Conservation (phyloP, 2,113 vertebrate genomes). For the Phalacrocorax aristotelis region DNA sequence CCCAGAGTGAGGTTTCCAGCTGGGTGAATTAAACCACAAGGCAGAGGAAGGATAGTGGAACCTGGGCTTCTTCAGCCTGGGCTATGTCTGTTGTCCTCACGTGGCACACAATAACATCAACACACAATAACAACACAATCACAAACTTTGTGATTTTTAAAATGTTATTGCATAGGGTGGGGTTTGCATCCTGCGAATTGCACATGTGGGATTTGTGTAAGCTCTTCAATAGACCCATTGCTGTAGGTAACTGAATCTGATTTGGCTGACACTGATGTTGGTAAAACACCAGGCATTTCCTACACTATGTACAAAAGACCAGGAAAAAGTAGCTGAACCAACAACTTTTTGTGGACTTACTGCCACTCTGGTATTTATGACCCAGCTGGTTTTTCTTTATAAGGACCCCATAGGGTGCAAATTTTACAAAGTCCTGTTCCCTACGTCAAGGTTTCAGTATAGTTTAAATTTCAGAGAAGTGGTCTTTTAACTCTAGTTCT, state of each 20-base stretch:
- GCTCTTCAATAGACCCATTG: not conserved
- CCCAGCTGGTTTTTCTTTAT: not conserved
- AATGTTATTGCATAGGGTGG: not conserved
- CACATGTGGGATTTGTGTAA: not conserved
- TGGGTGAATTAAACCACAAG: not conserved
- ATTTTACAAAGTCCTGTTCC: not conserved
- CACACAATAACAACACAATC: too few species aligned
- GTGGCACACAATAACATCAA: too few species aligned
- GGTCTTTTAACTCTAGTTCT: not conserved
- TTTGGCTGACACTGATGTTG: not conserved
- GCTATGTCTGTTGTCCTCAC: not conserved
- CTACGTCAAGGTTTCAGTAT: not conserved
- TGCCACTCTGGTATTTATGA: not conserved
- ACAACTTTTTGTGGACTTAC: not conserved
- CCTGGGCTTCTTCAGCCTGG: not conserved
- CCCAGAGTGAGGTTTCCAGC: not conserved
- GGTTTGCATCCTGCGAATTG: not conserved
- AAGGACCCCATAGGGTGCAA: not conserved
- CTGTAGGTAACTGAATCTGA: not conserved
- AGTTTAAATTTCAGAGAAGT: not conserved
- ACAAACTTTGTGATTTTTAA: not conserved
- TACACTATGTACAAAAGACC: not conserved
- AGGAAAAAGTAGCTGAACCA: not conserved
- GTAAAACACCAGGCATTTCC: not conserved
- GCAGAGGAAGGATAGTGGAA: not conserved